Percentiles rank a stretch among this genome's conserved stretches.
phyloP scores from a whole-genome alignment of 2,888 invertebrate species.

The Trachelus iudaicus region DNA sequence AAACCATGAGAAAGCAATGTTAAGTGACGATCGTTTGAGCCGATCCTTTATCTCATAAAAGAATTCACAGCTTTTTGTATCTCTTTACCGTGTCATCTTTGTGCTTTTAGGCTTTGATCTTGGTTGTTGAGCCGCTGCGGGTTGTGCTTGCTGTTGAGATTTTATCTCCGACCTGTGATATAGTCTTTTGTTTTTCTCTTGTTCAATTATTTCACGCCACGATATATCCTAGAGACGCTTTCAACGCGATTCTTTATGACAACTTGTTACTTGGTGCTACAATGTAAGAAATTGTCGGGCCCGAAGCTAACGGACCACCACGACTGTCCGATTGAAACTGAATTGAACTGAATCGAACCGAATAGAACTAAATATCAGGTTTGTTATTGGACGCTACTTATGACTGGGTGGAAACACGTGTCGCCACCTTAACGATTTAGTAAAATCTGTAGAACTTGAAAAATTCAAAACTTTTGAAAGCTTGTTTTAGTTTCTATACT shows the following conservation, averaged over 20 bases:
- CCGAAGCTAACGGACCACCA: not conserved
- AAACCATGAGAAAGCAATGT: not conserved
- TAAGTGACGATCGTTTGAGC: not conserved
- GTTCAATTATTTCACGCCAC: not conserved
- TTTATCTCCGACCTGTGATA: conserved; percentile 42
- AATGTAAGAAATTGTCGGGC: not conserved
- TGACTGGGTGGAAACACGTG: not conserved
- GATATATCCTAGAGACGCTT: not conserved
- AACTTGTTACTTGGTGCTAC: not conserved
- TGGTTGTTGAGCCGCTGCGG: conserved; percentile 34
- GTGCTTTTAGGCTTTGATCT: conserved; percentile 43
- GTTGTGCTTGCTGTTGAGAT: conserved; percentile 27
- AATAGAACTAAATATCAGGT: not conserved
- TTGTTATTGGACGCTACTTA: not conserved
- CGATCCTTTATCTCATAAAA: not conserved
- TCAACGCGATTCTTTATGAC: not conserved
- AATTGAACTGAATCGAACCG: not conserved
- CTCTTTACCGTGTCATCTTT: conserved; percentile 45
- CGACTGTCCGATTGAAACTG: not conserved
- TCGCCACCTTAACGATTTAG: not conserved
- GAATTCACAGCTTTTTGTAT: not conserved
- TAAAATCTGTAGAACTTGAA: not conserved
- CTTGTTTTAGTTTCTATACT: not conserved
- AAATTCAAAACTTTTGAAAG: not conserved
- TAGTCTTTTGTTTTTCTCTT: not conserved